Evolutionary conservation across 2,797 vertebrate species (phyloP).

Genomic region (Helicolenus hilgendorfi): DNA sequence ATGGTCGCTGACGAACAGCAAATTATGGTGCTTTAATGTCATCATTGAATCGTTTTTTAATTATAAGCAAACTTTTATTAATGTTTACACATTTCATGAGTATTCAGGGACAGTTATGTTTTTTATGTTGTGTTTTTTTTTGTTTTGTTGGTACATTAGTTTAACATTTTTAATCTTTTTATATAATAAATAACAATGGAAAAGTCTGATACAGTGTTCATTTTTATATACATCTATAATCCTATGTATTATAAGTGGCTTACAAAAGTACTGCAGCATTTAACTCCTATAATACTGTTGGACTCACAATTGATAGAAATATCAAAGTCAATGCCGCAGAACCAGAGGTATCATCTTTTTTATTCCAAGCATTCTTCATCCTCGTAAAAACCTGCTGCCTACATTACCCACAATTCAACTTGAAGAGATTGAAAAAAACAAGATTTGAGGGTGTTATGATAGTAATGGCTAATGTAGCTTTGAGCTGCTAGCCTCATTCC

Average conservation of each 20-base stretch:
- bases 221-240: background rate
- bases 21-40: too few species aligned
- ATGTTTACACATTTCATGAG: background rate
- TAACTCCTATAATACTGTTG: background rate
- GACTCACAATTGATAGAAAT: background rate
- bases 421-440: too few species aligned
- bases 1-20: background rate
- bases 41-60: background rate
- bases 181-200: background rate
- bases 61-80: background rate
- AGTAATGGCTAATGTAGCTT: background rate
- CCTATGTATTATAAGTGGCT: background rate
- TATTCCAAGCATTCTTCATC: background rate
- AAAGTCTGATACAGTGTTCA: background rate
- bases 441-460: background rate
- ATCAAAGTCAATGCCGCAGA: background rate
- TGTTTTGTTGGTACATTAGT: background rate
- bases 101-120: constrained; percentile 22
- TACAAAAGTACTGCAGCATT: background rate
- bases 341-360: background rate
- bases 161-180: background rate
- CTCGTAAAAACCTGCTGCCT: background rate
- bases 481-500: background rate
- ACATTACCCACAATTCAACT: background rate
- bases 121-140: background rate